Evolutionary conservation across 2,797 vertebrate genomes (phyloP).

Genomic region (Brachyrhaphis roseni): DNA sequence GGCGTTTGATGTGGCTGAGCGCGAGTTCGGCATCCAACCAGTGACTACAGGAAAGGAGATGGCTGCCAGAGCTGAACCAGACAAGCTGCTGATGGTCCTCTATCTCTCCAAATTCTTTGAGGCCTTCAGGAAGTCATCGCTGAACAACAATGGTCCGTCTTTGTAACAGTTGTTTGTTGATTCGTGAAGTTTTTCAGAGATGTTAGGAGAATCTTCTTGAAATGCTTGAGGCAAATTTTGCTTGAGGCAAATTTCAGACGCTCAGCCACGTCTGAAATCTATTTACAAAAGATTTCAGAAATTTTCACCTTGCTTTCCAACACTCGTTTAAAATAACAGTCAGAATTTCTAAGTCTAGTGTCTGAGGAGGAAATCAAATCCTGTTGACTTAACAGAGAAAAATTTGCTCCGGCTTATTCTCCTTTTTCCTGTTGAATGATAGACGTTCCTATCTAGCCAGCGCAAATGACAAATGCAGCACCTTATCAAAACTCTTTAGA

Average conservation of each 20-base stretch:
- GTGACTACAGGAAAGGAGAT: conserved; percentile 92
- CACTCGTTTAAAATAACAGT: neutral
- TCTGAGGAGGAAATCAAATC: conserved; percentile 8
- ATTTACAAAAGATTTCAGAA: too few species aligned
- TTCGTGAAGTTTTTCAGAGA: neutral
- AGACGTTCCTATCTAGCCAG: neutral
- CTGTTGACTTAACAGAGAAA: neutral
- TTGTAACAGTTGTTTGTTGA: neutral
- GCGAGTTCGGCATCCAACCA: conserved; percentile 91
- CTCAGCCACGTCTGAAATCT: too few species aligned
- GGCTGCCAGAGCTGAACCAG: conserved; percentile 82
- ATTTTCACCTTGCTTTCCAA: neutral
- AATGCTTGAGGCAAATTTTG: neutral
- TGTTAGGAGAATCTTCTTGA: neutral
- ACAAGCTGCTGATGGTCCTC: conserved; percentile 95
- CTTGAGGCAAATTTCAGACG: neutral
- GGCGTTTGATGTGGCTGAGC: conserved; percentile 91
- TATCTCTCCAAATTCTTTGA: conserved; percentile 97
- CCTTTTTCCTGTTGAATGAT: neutral
- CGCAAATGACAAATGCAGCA: conserved; percentile 15
- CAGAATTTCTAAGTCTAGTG: conserved; percentile 2
- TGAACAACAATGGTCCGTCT: conserved; percentile 80
- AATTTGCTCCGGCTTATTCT: neutral
- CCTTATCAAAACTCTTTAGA: neutral
- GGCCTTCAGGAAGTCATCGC: conserved; percentile 85